Percentiles rank a stretch among this genome's conserved stretches.
Conservation (phyloP, 1,140 invertebrate genomes). For the Sycophila sp. region DNA sequence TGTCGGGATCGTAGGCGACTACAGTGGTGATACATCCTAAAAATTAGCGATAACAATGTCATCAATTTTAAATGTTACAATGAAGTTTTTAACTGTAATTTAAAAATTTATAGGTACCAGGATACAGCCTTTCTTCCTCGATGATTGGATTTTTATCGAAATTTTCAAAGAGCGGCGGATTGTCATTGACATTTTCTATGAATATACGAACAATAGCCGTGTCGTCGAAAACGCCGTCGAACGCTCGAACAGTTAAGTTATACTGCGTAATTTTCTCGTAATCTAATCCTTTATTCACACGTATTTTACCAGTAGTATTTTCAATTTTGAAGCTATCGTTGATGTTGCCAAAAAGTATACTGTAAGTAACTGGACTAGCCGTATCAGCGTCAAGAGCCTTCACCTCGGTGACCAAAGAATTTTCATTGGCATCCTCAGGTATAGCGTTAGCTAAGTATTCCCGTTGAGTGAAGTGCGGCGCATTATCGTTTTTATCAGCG, state of each 20-base stretch:
- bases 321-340: constrained; percentile 83
- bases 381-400: constrained; percentile 83
- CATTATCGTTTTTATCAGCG: constrained; percentile 91
- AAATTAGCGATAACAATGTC: constrained; percentile 30
- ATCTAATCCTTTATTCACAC: constrained; percentile 80
- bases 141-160: constrained; percentile 76
- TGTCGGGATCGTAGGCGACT: constrained; percentile 85
- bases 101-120: constrained; percentile 46
- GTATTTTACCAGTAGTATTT: constrained; percentile 81
- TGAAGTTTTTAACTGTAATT: neutral
- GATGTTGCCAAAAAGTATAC: constrained; percentile 81
- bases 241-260: constrained; percentile 78
- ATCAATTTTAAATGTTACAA: neutral
- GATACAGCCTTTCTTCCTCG: constrained; percentile 73
- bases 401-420: constrained; percentile 83
- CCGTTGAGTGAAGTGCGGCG: constrained; percentile 79
- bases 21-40: constrained; percentile 68
- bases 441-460: constrained; percentile 82
- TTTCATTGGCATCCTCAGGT: constrained; percentile 83
- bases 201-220: constrained; percentile 80
- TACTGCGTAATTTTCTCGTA: constrained; percentile 86
- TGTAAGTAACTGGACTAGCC: constrained; percentile 82
- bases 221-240: constrained; percentile 81
- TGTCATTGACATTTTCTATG: constrained; percentile 86
- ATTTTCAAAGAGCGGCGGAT: constrained; percentile 78